Evolutionary conservation across 2,113 vertebrate species (phyloP), one percentile per base, ranked within the genome.

Genomic region (Anas platyrhynchos): DNA sequence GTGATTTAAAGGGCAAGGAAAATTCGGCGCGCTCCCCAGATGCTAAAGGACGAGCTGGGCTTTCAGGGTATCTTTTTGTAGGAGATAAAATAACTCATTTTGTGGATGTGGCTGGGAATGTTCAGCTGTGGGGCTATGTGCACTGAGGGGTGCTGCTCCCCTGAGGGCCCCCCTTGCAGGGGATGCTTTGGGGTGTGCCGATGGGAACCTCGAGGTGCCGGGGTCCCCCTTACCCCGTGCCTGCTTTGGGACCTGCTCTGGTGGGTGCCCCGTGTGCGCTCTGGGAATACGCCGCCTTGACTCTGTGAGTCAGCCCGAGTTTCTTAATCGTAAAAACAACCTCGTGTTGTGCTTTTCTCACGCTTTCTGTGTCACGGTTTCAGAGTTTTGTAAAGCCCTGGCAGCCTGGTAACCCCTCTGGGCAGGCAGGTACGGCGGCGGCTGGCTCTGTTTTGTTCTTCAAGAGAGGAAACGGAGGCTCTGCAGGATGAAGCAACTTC

Each of bases 301-400:
- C 93, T 94, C 89, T 0, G 3, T 94, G 96, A 95, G 91, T 96
- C 94, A 91, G 74, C 87, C 83, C 8, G 12, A 6, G 7, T 97
- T 89, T 88, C 95, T 91, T 86, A 12, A 94, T 84, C 21, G 0
- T 38, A 6, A 16, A 44, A 79, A 26, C 87, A 61, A 11, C 31
- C 58, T 4, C 31, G 67, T 13, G 43, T 21, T 16, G 10, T 8
- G 84, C 71, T 74, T 38, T 83, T 97, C 96, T 76, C 95, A 94
- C 41, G 27, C 90, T 76, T 74, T 21, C 72, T 44, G 66, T 89
- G 82, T 78, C 13, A 0, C 6, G 29, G 55, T 63, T 79, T 56
- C 66, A 32, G 50, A 17, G 91, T 23, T 83, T n/a, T 43, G 83
- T 29, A 16, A 73, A 36, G 7, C 27, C 0, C 8, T 48, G 46